Evolutionary conservation across 2,113 vertebrate genomes (phyloP).

Genomic region (Siphamia tubifer): DNA sequence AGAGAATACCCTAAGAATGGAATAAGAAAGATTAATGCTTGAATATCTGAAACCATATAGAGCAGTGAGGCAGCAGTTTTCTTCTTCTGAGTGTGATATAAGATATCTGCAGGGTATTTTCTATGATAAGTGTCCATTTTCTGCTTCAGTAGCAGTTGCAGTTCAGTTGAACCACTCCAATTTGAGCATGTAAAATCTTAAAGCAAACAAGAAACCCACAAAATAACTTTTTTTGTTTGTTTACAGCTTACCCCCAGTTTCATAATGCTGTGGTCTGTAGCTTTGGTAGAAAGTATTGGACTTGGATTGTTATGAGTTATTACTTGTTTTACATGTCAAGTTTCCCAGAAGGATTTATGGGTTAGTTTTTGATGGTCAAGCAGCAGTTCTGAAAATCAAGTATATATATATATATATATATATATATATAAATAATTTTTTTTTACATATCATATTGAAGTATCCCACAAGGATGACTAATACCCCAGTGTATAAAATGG

Average conservation of each 20-base stretch:
- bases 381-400: constrained; percentile 7
- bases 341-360: background rate
- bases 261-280: background rate
- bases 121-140: constrained; percentile 35
- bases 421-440: constrained; percentile 29
- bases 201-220: constrained; percentile 39
- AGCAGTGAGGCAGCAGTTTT: constrained; percentile 36
- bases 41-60: constrained; percentile 37
- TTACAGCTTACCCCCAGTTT: constrained; percentile 4
- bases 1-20: constrained; percentile 27
- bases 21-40: constrained; percentile 31
- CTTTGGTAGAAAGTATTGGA: background rate
- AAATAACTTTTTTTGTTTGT: constrained; percentile 25
- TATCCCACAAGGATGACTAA: constrained; percentile 60
- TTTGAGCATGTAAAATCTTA: constrained; percentile 27
- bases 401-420: constrained; percentile 14
- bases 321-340: background rate
- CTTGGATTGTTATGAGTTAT: background rate
- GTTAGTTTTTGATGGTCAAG: background rate
- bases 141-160: constrained; percentile 23
- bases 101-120: constrained; percentile 31
- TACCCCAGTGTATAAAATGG: constrained; percentile 58
- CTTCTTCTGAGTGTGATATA: constrained; percentile 12
- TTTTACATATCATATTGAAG: constrained; percentile 49
- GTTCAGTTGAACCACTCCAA: constrained; percentile 26